Conservation (phyloP, 53 echinoderm and acorn worm genomes). For the Apostichopus leukothele region DNA sequence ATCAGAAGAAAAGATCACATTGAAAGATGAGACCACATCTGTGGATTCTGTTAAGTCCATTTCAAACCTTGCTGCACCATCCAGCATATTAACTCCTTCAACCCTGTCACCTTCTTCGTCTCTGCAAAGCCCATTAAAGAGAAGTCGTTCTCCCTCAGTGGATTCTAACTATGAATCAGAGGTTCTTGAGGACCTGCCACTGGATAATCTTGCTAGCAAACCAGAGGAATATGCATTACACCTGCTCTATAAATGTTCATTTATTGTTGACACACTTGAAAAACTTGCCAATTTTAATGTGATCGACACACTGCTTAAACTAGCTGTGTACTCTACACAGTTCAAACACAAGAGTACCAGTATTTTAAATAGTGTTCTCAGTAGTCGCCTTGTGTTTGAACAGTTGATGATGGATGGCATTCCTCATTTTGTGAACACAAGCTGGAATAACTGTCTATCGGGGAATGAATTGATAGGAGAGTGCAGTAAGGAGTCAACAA, state of each 20-base stretch:
- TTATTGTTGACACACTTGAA: constrained; percentile 62
- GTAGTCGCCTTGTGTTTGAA: constrained; percentile 70
- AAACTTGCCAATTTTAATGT: constrained; percentile 49
- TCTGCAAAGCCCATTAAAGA: background rate
- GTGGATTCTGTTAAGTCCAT: background rate
- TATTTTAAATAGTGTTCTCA: constrained; percentile 57
- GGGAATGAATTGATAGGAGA: background rate
- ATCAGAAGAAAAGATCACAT: no score
- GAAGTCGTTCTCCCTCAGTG: constrained; percentile 8
- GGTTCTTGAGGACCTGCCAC: constrained; percentile 41
- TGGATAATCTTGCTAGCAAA: constrained; percentile 45
- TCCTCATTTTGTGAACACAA: constrained; percentile 7
- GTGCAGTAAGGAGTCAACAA: background rate
- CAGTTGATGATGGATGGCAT: constrained; percentile 44
- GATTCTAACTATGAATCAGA: constrained; percentile 53
- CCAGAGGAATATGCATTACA: constrained; percentile 61
- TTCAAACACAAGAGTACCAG: constrained; percentile 48
- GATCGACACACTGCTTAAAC: constrained; percentile 54
- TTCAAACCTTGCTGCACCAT: background rate
- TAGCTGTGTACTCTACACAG: constrained; percentile 40
- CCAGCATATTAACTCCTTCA: background rate
- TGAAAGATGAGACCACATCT: background rate
- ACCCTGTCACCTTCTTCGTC: background rate
- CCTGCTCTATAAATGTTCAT: constrained; percentile 71
- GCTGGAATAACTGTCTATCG: background rate